These are phyloP conservation scores for Bombus sibiricus DNA, from an alignment of 1,140 invertebrate genomes.

Conservation along the genomic window DNA sequence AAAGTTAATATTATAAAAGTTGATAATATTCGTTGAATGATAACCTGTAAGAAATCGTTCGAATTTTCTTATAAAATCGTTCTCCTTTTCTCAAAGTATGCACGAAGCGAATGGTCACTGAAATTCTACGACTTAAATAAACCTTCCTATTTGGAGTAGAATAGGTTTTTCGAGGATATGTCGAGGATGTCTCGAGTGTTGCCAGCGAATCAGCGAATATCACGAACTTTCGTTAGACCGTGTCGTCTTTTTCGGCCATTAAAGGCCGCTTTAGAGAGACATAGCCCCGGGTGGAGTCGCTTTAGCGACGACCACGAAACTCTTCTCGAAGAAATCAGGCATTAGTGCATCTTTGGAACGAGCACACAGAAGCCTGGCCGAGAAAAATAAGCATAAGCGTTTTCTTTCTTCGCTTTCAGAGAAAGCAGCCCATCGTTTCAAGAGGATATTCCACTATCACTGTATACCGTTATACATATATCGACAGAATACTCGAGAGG, in stretches of 20 bases:
- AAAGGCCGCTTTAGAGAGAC: slow-evolving; percentile 22
- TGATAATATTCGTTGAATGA: too few relatives aligned
- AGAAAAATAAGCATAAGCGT: slow-evolving; percentile 15
- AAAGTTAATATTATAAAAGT: too few relatives aligned
- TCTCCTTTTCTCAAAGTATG: too few relatives aligned
- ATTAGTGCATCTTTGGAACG: slow-evolving; percentile 25
- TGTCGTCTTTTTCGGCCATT: slow-evolving; percentile 12
- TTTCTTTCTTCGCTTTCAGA: background rate
- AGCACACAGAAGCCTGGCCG: background rate
- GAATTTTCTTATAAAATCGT: too few relatives aligned
- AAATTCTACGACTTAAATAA: too few relatives aligned
- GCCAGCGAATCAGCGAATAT: slow-evolving; percentile 2
- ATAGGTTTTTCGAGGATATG: background rate
- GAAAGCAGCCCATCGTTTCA: background rate
- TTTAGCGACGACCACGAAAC: slow-evolving; percentile 10
- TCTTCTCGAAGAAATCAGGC: slow-evolving; percentile 15
- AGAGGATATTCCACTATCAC: background rate
- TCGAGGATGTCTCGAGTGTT: background rate
- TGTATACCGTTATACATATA: background rate
- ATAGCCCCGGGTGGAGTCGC: slow-evolving; percentile 21
- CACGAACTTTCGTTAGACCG: slow-evolving; percentile 5
- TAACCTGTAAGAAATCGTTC: too few relatives aligned
- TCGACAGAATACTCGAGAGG: background rate
- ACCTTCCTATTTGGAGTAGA: background rate
- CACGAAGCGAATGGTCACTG: too few relatives aligned